These are phyloP conservation scores for Craseonycteris thonglongyai DNA, from an alignment of 2,113 vertebrate species.

Conservation along the genomic window DNA sequence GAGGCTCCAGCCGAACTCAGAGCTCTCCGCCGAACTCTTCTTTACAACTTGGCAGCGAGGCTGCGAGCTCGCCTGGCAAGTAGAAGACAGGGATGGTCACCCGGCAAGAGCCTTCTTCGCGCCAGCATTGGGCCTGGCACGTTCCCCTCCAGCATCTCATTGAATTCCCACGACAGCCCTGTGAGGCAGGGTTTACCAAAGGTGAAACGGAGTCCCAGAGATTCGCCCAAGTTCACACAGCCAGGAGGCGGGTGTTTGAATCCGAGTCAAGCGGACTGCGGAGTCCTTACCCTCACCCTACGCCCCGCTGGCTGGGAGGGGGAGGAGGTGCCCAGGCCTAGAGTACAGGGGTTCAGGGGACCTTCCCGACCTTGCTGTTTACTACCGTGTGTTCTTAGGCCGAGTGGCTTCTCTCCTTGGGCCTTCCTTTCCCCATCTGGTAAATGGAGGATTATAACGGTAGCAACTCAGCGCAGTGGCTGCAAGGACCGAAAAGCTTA, in stretches of 20 bases:
- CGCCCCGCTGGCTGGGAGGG: not conserved
- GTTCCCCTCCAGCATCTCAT: conserved; percentile 8
- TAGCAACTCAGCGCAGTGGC: not conserved
- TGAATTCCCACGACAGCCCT: not conserved
- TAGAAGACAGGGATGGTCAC: conserved; percentile 14
- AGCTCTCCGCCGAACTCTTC: conserved; percentile 51
- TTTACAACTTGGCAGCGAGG: conserved; percentile 59
- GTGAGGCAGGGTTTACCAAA: not conserved
- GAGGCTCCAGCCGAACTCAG: not conserved
- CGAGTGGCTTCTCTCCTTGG: not conserved
- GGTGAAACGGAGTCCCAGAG: not conserved
- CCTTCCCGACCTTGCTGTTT: not conserved
- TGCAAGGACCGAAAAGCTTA: conserved; percentile 2
- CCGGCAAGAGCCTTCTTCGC: not conserved
- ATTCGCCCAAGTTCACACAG: not conserved
- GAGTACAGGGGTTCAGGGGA: not conserved
- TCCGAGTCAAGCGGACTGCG: not conserved
- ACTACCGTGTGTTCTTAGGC: not conserved
- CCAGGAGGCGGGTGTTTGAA: not conserved
- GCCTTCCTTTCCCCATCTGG: conserved; percentile 12
- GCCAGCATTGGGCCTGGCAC: not conserved
- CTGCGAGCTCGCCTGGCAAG: not conserved
- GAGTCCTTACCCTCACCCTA: not conserved
- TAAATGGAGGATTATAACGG: not conserved
- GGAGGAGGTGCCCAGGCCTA: not conserved